Base-by-base conservation (phyloP, 1,140 invertebrate species). In the Batillaria attramentaria region DNA sequence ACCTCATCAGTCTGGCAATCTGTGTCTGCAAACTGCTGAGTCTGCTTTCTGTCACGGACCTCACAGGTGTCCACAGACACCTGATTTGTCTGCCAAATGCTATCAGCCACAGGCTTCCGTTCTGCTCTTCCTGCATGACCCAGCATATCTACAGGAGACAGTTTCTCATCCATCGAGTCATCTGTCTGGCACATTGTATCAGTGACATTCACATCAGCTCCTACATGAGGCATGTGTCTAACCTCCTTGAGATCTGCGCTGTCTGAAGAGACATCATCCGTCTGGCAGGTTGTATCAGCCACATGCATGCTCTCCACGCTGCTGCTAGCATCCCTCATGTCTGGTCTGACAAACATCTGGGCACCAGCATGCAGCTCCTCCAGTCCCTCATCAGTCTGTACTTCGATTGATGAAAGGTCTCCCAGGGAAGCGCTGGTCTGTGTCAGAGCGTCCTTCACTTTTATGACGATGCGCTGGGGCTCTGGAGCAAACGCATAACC, bases 391-490 rank as follows among this genome's bases (percentile, higher is more conserved):
- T 85, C 83, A 28, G 86, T 86, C 46, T 86, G 84, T 8, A 80
- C 73, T 42, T 75, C 83, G 35, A 81, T 54, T 50, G 75, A 81
- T 6, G 73, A 69, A 10, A 83, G 24, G 72, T 85, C 73, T 24
- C 77, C 66, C 31, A 88, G 50, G 8, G 85, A 87, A 4, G 31
- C 37, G 46, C 80, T 76, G 54, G 87, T 88, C 72, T 88, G 87
- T 33, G 84, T 84, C 37, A 73, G 54, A 46, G 83, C 39, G 75
- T 85, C 69, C 54, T 72, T 69, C 6, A 80, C 41, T 31, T 79
- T 75, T 28, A 81, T 76, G 20, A 43, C 37, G 37, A 74, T 68
- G 66, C 35, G 60, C 20, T 43, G 69, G 1, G 69, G 37, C n/a
- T 70, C 65, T 35, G 13, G 13, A 24, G 46, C 4, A 35, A 41